phyloP scores from a whole-genome alignment of 2,797 vertebrate species.

The Kryptolebias ocellatus region DNA sequence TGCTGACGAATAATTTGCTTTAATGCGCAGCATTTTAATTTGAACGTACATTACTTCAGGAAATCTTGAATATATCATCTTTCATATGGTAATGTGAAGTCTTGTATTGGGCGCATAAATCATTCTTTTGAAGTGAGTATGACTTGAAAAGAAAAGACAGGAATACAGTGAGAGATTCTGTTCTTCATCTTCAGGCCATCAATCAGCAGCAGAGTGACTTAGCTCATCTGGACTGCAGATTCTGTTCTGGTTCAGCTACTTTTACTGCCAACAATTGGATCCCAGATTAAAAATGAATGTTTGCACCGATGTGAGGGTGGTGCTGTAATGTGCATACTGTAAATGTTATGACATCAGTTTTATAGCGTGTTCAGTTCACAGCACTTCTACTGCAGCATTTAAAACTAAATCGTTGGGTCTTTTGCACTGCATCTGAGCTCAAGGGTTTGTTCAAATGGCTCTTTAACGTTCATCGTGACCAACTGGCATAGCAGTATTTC shows the following conservation, averaged over 20 bases:
- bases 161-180: conserved; percentile 20
- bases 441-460: neutral
- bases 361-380: neutral
- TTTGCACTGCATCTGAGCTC: neutral
- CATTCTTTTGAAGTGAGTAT: conserved; percentile 31
- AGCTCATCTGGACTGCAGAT: conserved; percentile 53
- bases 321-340: neutral
- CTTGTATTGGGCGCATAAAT: conserved; percentile 25
- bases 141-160: conserved; percentile 24
- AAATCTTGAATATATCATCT: neutral
- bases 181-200: conserved; percentile 38
- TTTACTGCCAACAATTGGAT: conserved; percentile 16
- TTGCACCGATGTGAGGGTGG: neutral
- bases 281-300: neutral
- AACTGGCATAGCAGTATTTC: too few species aligned
- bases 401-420: too few species aligned
- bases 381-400: neutral
- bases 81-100: neutral
- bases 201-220: conserved; percentile 39
- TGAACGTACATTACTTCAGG: conserved; percentile 11
- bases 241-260: conserved; percentile 11
- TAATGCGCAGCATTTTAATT: conserved; percentile 6
- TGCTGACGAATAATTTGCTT: conserved; percentile 1
- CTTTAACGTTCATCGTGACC: too few species aligned
- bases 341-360: neutral